A percentile compares a stretch with the other conserved stretches of the same genome.
These are phyloP conservation scores for Idaea aversata DNA, from an alignment of 2,888 invertebrate genomes.

Conservation along the genomic window DNA sequence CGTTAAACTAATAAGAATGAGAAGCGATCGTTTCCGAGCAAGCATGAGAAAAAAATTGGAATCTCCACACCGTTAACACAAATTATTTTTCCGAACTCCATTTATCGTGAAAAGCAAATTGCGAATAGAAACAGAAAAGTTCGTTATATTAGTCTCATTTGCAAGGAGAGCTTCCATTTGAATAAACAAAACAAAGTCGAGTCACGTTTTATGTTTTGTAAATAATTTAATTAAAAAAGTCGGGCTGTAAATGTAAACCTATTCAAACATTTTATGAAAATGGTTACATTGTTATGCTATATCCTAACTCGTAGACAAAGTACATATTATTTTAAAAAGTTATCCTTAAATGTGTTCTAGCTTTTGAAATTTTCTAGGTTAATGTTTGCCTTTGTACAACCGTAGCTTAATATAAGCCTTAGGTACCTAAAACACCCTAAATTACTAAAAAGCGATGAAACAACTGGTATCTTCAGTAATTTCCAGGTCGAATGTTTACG, in stretches of 20 bases:
- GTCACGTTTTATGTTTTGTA: slow-evolving; percentile 21
- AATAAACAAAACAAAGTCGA: slow-evolving; percentile 23
- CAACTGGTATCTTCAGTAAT: no score
- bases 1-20: neutral
- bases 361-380: no score
- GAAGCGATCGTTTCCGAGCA: neutral
- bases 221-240: slow-evolving; percentile 10
- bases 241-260: slow-evolving; percentile 17
- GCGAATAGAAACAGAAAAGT: slow-evolving; percentile 16
- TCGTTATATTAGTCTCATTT: slow-evolving; percentile 20
- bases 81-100: neutral
- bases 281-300: neutral
- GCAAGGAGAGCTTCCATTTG: slow-evolving; percentile 17
- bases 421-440: no score
- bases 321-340: neutral
- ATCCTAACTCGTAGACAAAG: neutral
- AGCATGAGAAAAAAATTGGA: neutral
- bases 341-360: no score
- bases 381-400: no score
- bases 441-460: no score
- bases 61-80: neutral
- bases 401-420: no score
- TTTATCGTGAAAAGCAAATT: slow-evolving; percentile 2
- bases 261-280: neutral
- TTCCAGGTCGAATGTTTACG: slow-evolving; percentile 31